A percentile compares a stretch with the other conserved stretches of the same genome.
These are phyloP conservation scores for Heliconius himera DNA, from an alignment of 1,140 invertebrate genomes.

Conservation along the genomic window DNA sequence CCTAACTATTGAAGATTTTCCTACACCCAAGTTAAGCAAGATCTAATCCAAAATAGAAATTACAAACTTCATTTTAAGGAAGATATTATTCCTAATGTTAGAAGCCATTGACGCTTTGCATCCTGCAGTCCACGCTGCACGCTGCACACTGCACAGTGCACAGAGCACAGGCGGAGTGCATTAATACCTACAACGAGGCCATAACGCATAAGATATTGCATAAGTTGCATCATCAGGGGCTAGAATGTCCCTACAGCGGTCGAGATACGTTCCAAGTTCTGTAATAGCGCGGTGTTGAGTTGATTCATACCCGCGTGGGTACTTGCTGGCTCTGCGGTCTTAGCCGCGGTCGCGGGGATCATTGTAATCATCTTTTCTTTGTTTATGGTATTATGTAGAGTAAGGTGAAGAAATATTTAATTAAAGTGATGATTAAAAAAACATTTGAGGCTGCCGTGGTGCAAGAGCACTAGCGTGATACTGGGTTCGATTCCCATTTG, in stretches of 20 bases:
- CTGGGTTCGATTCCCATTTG: too few species aligned
- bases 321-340: conserved; percentile 15
- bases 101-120: conserved; percentile 2
- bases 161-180: conserved; percentile 42
- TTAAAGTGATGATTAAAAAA: too few species aligned
- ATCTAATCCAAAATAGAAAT: conserved; percentile 4
- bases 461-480: too few species aligned
- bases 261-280: conserved; percentile 51
- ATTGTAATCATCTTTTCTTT: not conserved
- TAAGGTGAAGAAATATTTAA: too few species aligned
- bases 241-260: conserved; percentile 11
- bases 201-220: conserved; percentile 60
- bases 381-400: too few species aligned
- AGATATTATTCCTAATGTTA: conserved; percentile 16
- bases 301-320: conserved; percentile 53
- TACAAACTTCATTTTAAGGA: not conserved
- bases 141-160: not conserved
- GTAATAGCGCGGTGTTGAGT: conserved; percentile 45
- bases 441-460: too few species aligned
- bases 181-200: conserved; percentile 58
- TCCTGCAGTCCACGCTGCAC: not conserved
- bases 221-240: conserved; percentile 66
- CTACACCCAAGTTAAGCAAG: not conserved
- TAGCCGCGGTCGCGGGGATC: not conserved
- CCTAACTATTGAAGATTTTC: not conserved